Conservation (phyloP, 1,140 invertebrate genomes). For the Drosophila bocqueti region DNA sequence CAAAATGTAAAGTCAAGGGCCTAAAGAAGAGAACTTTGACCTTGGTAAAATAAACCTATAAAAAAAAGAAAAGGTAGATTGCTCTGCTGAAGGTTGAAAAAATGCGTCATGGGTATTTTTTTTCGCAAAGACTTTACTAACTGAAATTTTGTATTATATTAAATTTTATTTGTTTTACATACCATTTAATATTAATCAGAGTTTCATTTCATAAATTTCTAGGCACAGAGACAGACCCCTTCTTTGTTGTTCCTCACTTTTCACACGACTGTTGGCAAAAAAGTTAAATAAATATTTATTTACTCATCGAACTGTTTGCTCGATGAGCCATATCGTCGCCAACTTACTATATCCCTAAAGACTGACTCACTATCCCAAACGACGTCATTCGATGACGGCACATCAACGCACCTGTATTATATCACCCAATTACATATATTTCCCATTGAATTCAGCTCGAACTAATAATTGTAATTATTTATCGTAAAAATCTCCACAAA, state of each 20-base stretch:
- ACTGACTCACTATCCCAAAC: constrained; percentile 22
- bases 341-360: neutral
- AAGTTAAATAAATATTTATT: constrained; percentile 24
- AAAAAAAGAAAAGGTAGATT: constrained; percentile 7
- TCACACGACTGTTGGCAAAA: constrained; percentile 22
- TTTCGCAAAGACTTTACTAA: too few relatives aligned
- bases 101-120: constrained; percentile 15
- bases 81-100: constrained; percentile 15
- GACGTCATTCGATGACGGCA: constrained; percentile 47
- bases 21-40: constrained; percentile 50
- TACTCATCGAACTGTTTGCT: constrained; percentile 47
- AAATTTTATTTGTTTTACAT: neutral
- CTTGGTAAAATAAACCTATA: constrained; percentile 7
- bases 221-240: neutral
- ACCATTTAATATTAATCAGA: neutral
- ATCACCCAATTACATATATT: constrained; percentile 41
- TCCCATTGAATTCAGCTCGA: constrained; percentile 13
- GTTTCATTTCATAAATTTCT: neutral
- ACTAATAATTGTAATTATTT: constrained; percentile 62
- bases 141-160: neutral
- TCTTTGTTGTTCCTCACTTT: constrained; percentile 3
- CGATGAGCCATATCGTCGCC: constrained; percentile 40
- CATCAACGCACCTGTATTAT: constrained; percentile 44
- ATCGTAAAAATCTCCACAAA: constrained; percentile 34
- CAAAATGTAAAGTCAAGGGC: constrained; percentile 58